phyloP scores from a whole-genome alignment of 2,888 invertebrate species.

The Lasioglossum figueresi region DNA sequence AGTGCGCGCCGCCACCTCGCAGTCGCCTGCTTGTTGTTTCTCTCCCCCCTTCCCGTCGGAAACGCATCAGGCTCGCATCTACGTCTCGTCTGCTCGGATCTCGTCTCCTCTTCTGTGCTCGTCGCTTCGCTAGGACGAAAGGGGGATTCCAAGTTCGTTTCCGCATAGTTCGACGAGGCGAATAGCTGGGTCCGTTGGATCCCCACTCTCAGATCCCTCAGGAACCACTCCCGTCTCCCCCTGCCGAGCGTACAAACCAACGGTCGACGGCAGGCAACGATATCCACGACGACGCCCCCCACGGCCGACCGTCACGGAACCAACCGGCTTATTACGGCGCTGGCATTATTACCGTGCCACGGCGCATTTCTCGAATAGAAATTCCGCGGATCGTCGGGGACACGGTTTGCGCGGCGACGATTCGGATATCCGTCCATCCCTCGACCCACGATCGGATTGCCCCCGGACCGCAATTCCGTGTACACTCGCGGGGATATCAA shows the following conservation, averaged over 20 bases:
- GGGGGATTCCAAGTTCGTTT: conserved; percentile 67
- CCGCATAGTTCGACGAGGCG: conserved; percentile 68
- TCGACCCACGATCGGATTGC: conserved; percentile 46
- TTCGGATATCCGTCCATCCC: conserved; percentile 52
- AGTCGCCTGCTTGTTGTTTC: conserved; percentile 30
- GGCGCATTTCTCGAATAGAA: conserved; percentile 70
- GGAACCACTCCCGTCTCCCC: conserved; percentile 30
- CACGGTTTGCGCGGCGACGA: conserved; percentile 53
- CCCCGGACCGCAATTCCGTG: conserved; percentile 59
- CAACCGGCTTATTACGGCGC: conserved; percentile 66
- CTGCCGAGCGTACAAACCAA: not conserved
- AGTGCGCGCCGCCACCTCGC: conserved; percentile 57
- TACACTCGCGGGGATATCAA: conserved; percentile 36
- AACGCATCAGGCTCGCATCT: conserved; percentile 44
- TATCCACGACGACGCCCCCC: not conserved
- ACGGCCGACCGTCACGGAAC: conserved; percentile 6
- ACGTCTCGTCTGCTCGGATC: not conserved
- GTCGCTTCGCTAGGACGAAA: not conserved
- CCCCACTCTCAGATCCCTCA: conserved; percentile 44
- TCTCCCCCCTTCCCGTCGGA: conserved; percentile 51
- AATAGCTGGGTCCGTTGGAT: conserved; percentile 25
- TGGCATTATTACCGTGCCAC: conserved; percentile 71
- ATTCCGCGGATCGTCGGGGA: conserved; percentile 68
- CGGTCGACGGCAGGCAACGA: not conserved
- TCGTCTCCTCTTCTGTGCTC: not conserved